Evolutionary conservation across 2,113 vertebrate genomes (phyloP).

Genomic region (Reinhardtius hippoglossoides): DNA sequence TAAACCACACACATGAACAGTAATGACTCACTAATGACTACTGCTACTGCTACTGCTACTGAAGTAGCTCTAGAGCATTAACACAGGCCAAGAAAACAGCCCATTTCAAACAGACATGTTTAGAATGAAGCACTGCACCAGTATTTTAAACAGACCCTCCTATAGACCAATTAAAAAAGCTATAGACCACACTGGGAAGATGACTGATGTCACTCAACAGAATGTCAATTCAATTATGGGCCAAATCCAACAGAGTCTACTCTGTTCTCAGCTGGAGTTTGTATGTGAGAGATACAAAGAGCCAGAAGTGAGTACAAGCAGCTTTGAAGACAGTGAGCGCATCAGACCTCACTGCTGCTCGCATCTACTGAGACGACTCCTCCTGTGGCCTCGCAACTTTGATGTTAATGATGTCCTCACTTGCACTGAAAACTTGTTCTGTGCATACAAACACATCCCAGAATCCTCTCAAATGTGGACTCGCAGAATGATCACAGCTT

Average conservation of each 20-base stretch:
- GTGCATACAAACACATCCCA: neutral
- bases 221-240: constrained; percentile 33
- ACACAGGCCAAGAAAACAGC: no score
- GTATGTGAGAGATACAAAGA: constrained; percentile 20
- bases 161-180: constrained; percentile 1
- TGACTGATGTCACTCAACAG: constrained; percentile 1
- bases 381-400: constrained; percentile 9
- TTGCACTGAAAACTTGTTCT: neutral
- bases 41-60: no score
- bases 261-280: constrained; percentile 39
- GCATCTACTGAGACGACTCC: constrained; percentile 15
- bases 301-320: constrained; percentile 11
- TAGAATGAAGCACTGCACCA: no score
- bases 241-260: constrained; percentile 8
- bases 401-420: constrained; percentile 1
- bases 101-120: neutral
- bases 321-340: constrained; percentile 28
- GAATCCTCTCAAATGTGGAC: neutral
- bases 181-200: neutral
- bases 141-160: neutral
- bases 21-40: no score
- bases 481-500: constrained; percentile 9
- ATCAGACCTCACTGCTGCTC: constrained; percentile 4
- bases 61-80: no score
- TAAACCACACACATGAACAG: no score